Evolutionary conservation across 2,113 vertebrate species (phyloP), one percentile per base, ranked within the genome.

Genomic region (Oreocharis arfaki): DNA sequence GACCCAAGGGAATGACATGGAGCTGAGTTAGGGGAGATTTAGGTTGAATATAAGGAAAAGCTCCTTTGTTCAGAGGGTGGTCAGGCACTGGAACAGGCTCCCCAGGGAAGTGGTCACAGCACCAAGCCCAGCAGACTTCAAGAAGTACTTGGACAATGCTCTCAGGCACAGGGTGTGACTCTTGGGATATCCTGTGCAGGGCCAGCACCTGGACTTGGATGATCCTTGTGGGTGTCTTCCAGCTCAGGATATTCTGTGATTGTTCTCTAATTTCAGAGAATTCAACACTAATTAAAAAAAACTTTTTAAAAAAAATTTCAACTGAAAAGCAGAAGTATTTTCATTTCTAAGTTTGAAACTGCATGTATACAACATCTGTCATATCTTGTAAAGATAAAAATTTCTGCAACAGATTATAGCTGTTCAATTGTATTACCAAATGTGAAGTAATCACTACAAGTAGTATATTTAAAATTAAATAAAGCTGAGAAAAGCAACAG

Each of bases 1-100:
- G 19, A 59, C 5, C 8, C 0, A 0, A 74, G 39, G 9, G 28
- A 82, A 52, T 17, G 16, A 5, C 19, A 28, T 21, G 10, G 8
- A 67, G 4, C 16, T 21, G 46, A 24, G 44, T 21, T 23, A 44
- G 10, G 41, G 60, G 12, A 67, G 15, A 19, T 39, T 53, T 46
- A 16, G 13, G 6, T 14, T 46, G n/a, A 23, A 5, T 30, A 39
- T 46, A 21, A 67, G 32, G 24, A 53, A 44, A 24, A 59, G 16
- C 8, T 39, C 46, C 9, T 67, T 52, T 13, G 39, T 4, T 3
- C 23, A 52, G 19, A n/a, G n/a, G 3, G 4, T 24, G 44, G 2
- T 1, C 46, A 60, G 13, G 33, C 44, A 26, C 20, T 53, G 46
- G 30, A 13, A n/a, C 6, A 39, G 16, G 37, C 15, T 82, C 18